Evolutionary conservation across 2,797 vertebrate species (phyloP), one percentile per base, ranked within the genome.

Genomic region (Gadopsis bispinosus): DNA sequence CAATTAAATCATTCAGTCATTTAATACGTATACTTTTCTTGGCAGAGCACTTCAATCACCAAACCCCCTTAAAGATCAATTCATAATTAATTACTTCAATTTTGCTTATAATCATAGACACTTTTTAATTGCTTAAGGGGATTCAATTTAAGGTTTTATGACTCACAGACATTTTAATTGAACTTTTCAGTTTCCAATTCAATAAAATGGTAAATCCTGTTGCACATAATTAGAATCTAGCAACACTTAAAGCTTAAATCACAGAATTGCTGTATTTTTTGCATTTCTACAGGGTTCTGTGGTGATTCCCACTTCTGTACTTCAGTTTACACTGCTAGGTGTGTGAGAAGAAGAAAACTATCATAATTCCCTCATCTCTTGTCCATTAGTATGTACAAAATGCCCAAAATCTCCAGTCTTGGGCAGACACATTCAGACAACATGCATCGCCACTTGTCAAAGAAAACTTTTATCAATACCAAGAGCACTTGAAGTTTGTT

Each of bases 401-500:
- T 77, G 76, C 85, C 83, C 86, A 85, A 87, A 91, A 87, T 89
- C 91, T 89, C 91, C 82, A 86, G 86, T 91, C 83, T 88, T 87
- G 92, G 88, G 91, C 83, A 90, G 84, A 92, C 80, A 37, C 78
- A 78, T 83, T 91, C 89, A 92, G 93, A 92, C 88, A 88, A 89
- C 91, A 84, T 41, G 69, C 91, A 90, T 92, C 94, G 91, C 91
- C 81, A 84, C 94, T 94, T 94, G 94, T 95, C 94, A 93, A 91
- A 94, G 93, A 92, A 95, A 96, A 95, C 94, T 96, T 96, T 95
- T 95, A 95, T 95, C 93, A 94, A 94, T 95, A 95, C 94, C 94
- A 92, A 92, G 91, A 94, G 93, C 94, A 94, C 94, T 95, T 96
- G 95, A 96, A 96, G 95, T 96, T 96, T 96, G 95, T 95, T 96